These are phyloP conservation scores for Spongilla lacustris DNA, from an alignment of 37 sponge, comb jelly and placozoan species.

Conservation along the genomic window DNA sequence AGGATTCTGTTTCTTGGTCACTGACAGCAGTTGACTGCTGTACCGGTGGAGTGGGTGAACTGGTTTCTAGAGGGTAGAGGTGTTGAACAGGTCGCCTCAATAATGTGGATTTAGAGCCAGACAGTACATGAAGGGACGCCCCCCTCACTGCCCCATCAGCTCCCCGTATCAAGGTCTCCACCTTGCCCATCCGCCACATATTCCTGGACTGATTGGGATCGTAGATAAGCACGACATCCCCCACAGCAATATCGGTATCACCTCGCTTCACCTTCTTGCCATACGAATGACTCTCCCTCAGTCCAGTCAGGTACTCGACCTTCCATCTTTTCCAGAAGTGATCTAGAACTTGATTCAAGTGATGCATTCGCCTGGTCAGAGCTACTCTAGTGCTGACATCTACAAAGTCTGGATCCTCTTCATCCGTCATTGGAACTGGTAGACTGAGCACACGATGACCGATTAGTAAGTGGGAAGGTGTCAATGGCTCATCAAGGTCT, in stretches of 20 bases:
- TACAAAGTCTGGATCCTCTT: slow-evolving; percentile 4
- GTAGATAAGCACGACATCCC: slow-evolving; percentile 30
- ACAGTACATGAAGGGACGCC: not conserved
- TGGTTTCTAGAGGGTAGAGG: no score
- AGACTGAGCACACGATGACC: not conserved
- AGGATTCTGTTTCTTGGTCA: no score
- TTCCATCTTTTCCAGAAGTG: slow-evolving; percentile 44
- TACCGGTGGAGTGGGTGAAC: no score
- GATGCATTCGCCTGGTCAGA: slow-evolving; percentile 7
- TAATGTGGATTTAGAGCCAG: no score
- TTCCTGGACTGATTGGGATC: not conserved
- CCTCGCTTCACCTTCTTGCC: not conserved
- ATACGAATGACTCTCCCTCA: slow-evolving; percentile 19
- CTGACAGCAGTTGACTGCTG: no score
- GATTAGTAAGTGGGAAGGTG: not conserved
- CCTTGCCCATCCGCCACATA: slow-evolving; percentile 7
- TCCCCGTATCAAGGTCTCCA: not conserved
- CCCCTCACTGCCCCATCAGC: slow-evolving; percentile 15
- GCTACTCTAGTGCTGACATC: not conserved
- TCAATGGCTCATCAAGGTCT: not conserved
- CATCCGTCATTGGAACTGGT: not conserved
- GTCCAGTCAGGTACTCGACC: slow-evolving; percentile 18
- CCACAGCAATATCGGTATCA: not conserved
- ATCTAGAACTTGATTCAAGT: slow-evolving; percentile 12
- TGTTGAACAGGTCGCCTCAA: no score